Evolutionary conservation across 2,888 invertebrate genomes (phyloP), one percentile per base, ranked within the genome.

Genomic region (Noctua janthina): DNA sequence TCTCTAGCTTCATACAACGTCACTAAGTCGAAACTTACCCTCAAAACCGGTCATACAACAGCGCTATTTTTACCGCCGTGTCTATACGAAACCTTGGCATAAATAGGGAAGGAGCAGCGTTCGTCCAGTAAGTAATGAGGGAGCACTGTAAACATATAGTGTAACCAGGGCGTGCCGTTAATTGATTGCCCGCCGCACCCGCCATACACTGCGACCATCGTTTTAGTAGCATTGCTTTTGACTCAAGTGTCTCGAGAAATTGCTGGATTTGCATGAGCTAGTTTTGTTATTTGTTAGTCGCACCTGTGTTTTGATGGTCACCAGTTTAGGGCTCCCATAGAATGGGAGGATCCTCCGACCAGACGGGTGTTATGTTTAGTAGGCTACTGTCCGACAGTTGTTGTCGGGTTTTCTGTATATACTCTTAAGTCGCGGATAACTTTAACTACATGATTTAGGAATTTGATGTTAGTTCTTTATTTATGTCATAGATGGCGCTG

Each of bases 121-220:
- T 90, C 91, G 93, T 93, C 92, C 93, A 94, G 95, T 96, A 95
- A 96, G 96, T 96, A 96, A 96, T 96, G 95, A 96, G 96, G 93
- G 91, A 92, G 91, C 91, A 92, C 89, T 84, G 94, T 93, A 96
- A 96, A 96, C 96, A 95, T 96, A 96, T 95, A 94, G 93, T 93
- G 94, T 95, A 93, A 95, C 95, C 91, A 90, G 92, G 92, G 94
- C 88, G 92, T 91, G 93, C 90, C 91, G 83, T 79, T 96, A 96
- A 96, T 96, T 96, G 96, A 96, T 96, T 96, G 95, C 93, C 82
- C 82, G 93, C 95, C 95, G 92, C 94, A 91, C 95, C 94, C 92
- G 91, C 93, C 93, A 91, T 83, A 90, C 92, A 89, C 86, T 90
- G 89, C 86, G 89, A 90, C 88, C 88, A 83, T 82, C 84, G 84